phyloP scores from a whole-genome alignment of 2,888 invertebrate genomes.

The Ichneumoninae sp. region DNA sequence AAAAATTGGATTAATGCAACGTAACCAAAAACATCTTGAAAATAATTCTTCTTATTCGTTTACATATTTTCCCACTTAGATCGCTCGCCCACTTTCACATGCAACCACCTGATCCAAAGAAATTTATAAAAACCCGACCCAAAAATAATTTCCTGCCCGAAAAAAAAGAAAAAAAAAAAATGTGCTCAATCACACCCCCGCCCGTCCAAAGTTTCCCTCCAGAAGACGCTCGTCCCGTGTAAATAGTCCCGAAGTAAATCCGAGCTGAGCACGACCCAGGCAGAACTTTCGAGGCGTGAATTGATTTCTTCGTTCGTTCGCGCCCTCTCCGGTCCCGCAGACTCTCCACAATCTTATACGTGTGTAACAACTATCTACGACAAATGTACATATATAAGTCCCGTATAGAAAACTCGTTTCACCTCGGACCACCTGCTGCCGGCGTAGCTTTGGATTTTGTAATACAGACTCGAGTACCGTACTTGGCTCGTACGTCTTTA shows the following conservation, averaged over 20 bases:
- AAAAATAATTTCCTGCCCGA: too few relatives aligned
- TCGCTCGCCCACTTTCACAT: too few relatives aligned
- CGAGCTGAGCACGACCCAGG: constrained; percentile 37
- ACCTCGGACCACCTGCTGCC: constrained; percentile 45
- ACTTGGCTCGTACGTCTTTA: neutral
- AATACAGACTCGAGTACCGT: constrained; percentile 26
- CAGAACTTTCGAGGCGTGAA: constrained; percentile 55
- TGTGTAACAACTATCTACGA: constrained; percentile 23
- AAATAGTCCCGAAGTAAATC: constrained; percentile 44
- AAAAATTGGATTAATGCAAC: too few relatives aligned
- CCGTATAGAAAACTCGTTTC: constrained; percentile 31
- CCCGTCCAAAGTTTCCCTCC: neutral
- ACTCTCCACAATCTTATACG: neutral
- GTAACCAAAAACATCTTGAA: too few relatives aligned
- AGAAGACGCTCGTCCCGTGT: constrained; percentile 22
- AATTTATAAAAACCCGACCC: too few relatives aligned
- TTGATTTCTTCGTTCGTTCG: constrained; percentile 42
- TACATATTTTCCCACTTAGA: too few relatives aligned
- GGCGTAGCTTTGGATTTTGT: constrained; percentile 37
- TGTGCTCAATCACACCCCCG: too few relatives aligned
- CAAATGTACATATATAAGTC: constrained; percentile 6
- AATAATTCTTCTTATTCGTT: too few relatives aligned
- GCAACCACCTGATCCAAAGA: too few relatives aligned
- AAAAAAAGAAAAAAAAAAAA: too few relatives aligned
- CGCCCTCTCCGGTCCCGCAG: neutral